Conservation (phyloP, 2,888 invertebrate species). For the Meteorus cinctellus region DNA sequence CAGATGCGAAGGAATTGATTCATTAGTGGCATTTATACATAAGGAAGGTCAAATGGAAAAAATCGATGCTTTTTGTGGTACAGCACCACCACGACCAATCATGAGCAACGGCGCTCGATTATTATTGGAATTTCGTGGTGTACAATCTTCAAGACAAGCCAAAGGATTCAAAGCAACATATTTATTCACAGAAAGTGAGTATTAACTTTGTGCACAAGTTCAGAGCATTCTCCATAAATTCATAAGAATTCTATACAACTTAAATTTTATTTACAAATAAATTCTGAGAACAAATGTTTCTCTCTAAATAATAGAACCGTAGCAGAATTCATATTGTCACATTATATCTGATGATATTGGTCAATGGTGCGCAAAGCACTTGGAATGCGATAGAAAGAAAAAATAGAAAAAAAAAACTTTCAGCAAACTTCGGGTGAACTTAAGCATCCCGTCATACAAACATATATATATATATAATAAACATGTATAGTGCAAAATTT, state of each 20-base stretch:
- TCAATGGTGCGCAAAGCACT: not conserved
- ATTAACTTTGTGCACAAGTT: not conserved
- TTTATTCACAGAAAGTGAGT: slow-evolving; percentile 92
- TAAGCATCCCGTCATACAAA: not conserved
- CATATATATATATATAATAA: not conserved
- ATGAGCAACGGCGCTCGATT: slow-evolving; percentile 95
- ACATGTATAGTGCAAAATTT: not conserved
- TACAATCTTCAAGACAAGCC: slow-evolving; percentile 84
- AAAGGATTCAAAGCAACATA: slow-evolving; percentile 92
- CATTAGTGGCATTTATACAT: slow-evolving; percentile 87
- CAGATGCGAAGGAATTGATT: slow-evolving; percentile 87
- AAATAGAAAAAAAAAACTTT: slow-evolving; percentile 38
- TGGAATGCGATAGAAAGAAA: not conserved
- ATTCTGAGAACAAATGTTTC: not conserved
- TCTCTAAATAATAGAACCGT: not conserved
- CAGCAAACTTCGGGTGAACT: slow-evolving; percentile 13
- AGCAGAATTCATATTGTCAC: not conserved
- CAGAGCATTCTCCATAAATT: too few relatives aligned
- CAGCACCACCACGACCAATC: slow-evolving; percentile 85
- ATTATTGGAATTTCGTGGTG: slow-evolving; percentile 89
- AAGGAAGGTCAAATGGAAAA: slow-evolving; percentile 89
- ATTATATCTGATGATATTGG: not conserved
- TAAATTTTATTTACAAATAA: not conserved
- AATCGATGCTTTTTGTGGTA: slow-evolving; percentile 91
- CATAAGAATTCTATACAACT: too few relatives aligned